Evolutionary conservation across 2,113 vertebrate species (phyloP).

Genomic region (Hydrolagus affinis): DNA sequence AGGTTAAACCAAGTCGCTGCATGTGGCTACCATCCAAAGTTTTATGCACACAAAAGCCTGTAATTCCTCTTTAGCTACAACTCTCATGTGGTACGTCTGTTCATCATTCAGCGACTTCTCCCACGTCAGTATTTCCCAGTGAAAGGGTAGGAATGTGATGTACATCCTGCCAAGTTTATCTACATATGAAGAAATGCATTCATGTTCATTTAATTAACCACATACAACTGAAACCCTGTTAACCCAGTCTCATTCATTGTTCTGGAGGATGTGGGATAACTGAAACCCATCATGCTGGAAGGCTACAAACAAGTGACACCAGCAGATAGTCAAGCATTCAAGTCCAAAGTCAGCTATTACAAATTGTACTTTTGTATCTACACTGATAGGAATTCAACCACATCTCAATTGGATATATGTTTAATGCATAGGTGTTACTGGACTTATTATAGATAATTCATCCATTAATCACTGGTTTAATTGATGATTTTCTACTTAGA

Average conservation of each 20-base stretch:
- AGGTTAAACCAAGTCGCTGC: background rate
- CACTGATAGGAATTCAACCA: background rate
- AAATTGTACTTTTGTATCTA: background rate
- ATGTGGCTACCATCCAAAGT: background rate
- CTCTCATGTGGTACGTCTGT: background rate
- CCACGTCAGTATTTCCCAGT: slow-evolving; percentile 2
- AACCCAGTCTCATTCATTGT: background rate
- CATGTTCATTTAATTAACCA: background rate
- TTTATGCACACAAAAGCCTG: background rate
- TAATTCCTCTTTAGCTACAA: background rate
- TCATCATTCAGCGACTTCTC: slow-evolving; percentile 16
- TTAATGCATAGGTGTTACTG: background rate
- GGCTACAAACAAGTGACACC: background rate
- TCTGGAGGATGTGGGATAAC: background rate
- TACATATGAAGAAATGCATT: background rate
- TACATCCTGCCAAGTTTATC: background rate
- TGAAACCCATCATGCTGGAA: background rate
- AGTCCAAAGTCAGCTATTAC: background rate
- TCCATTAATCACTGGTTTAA: slow-evolving; percentile 4
- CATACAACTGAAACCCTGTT: background rate
- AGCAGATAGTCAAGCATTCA: background rate
- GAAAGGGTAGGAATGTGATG: background rate
- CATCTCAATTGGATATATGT: slow-evolving; percentile 11
- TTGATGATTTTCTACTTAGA: background rate
- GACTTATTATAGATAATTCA: background rate